Evolutionary conservation across 2,113 vertebrate genomes (phyloP), one percentile per base, ranked within the genome.

Genomic region (Nerophis lumbriciformis): DNA sequence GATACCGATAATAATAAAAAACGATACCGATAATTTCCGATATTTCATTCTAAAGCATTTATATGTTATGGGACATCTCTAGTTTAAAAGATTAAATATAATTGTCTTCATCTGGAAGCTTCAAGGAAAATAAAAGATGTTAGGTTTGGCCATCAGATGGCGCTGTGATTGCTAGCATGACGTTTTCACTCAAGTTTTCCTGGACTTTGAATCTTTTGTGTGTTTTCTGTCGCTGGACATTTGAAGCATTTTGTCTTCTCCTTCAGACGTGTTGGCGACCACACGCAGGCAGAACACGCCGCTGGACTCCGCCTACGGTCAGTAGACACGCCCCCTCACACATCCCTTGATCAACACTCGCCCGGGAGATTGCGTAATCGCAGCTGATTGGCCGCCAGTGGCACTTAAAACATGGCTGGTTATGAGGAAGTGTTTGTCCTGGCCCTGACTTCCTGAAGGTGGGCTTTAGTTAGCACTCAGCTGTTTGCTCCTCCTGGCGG

Each of bases 301-400:
- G 0, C 83, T 87, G 6, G 91, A 93, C 61, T 90, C 87, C 0
- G 88, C 90, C 53, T 92, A 91, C 55, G 92, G 92, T 93, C 69
- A 92, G 90, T 90, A 63, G 9, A 69, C 35, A 15, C 15, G 42
- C 61, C 37, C 62, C 59, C 48, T 7, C 59, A 45, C 35, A 37
- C 1, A 12, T 45, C 53, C 37, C 36, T 37, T 54, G 35, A n/a
- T 13, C 53, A 10, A 9, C 14, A 15, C 13, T 37, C 53, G 16
- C 13, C 53, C 14, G 55, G 67, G 51, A 68, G 62, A 39, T 54
- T 65, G 5, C 39, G 59, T 56, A 49, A 44, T 49, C 12, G 58
- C 72, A 48, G 61, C 57, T 77, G 67, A 81, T 66, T 48, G 72
- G 61, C 48, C 42, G 36, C 44, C 53, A 68, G 53, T 63, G 77